A percentile compares a stretch with the other conserved stretches of the same genome.
Evolutionary conservation across 53 echinoderm and acorn worm genomes (phyloP).

Genomic region (Holothuria leucospilota): DNA sequence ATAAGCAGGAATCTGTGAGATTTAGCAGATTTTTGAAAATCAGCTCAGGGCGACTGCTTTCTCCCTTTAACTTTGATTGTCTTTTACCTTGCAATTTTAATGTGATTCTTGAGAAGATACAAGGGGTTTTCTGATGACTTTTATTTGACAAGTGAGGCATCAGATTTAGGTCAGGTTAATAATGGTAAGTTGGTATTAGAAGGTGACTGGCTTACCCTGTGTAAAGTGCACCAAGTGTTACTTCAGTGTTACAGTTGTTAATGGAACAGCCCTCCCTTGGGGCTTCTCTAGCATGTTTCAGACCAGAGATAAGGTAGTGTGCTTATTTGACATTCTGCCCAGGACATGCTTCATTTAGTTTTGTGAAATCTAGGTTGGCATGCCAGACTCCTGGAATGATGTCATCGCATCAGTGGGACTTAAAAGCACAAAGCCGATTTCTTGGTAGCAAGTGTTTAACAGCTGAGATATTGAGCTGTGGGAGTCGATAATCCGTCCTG

Average conservation of each 20-base stretch:
- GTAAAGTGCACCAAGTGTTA: too few relatives aligned
- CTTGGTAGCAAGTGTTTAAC: not conserved
- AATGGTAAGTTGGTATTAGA: not conserved
- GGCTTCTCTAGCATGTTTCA: slow-evolving; percentile 13
- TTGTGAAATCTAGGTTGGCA: not conserved
- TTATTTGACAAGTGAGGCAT: not conserved
- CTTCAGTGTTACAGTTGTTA: not conserved
- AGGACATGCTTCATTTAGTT: slow-evolving; percentile 17
- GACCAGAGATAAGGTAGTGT: slow-evolving; percentile 1
- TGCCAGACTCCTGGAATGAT: not conserved
- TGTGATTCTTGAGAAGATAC: too few relatives aligned
- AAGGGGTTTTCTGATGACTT: slow-evolving; percentile 1
- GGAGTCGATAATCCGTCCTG: not conserved
- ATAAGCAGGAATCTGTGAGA: too few relatives aligned
- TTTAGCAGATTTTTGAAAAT: too few relatives aligned
- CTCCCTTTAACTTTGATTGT: too few relatives aligned
- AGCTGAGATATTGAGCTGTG: not conserved
- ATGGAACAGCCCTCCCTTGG: slow-evolving; percentile 7
- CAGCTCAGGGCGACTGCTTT: too few relatives aligned
- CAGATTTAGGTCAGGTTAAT: slow-evolving; percentile 27
- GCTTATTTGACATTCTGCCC: not conserved
- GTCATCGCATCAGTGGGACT: not conserved
- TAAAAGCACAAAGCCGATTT: not conserved
- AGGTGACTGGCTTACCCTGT: not conserved
- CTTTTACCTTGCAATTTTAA: too few relatives aligned